Base-by-base conservation (phyloP, 2,113 vertebrate genomes). In the Xyliphius kryptos region DNA sequence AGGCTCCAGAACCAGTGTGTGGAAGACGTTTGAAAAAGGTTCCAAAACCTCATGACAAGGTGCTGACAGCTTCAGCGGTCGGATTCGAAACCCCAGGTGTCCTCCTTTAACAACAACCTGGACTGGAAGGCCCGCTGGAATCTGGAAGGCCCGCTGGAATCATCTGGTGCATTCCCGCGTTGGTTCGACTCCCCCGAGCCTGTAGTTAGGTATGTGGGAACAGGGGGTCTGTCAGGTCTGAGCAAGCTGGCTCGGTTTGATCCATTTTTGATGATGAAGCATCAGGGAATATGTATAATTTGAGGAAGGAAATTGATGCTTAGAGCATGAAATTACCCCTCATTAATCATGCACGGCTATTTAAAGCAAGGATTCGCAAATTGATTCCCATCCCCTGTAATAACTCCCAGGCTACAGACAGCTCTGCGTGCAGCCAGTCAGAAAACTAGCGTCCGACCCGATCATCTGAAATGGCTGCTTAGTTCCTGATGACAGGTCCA, bases 271-370 rank as follows among this genome's bases (percentile, higher is more conserved):
- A 76, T 60, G 26, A 67, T 55, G 64, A 48, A 80, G 84, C 76
- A 77, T 78, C 40, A 67, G 82, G 82, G 82, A 86, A 77, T 67
- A 74, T 72, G 48, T 14, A 72, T 81, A 79, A 84, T 83, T 85
- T 70, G 68, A n/a, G 53, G 76, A 22, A 51, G 67, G 67, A 70
- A 85, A 90, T 86, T 85, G 83, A 87, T 81, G 79, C 78, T 80
- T 80, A 77, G 74, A 81, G 84, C 83, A 80, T 89, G 81, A 87
- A 86, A 88, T 89, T 83, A 75, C 81, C 74, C 70, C 70, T 81
- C 84, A 82, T 89, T 85, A 88, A 83, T 88, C 87, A 87, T 79
- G 82, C 79, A 76, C 66, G 68, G 77, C 72, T 83, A 87, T 81
- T 75, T 72, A 68, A 77, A 46, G 70, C 76, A 56, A 82, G 71